Evolutionary conservation across 1,140 invertebrate species (phyloP).

Genomic region (Mycetomoellerius zeteki): DNA sequence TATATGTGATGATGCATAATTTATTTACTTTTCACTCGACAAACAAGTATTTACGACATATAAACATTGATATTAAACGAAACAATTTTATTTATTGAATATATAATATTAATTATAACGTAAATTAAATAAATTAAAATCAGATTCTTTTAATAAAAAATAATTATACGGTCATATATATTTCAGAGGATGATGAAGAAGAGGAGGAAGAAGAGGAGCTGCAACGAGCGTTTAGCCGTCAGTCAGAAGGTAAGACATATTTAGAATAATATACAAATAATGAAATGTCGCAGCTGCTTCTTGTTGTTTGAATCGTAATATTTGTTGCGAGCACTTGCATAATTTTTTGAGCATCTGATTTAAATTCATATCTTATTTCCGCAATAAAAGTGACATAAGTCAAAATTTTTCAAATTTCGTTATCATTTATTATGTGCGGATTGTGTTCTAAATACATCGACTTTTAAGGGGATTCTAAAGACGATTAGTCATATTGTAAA

Average conservation of each 20-base stretch:
- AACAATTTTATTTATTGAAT: background rate
- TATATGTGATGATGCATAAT: background rate
- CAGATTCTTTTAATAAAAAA: background rate
- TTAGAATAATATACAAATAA: background rate
- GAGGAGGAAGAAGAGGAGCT: conserved; percentile 82
- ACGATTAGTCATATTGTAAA: too few relatives aligned
- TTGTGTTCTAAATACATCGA: too few relatives aligned
- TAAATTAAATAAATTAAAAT: conserved; percentile 23
- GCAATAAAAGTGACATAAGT: too few relatives aligned
- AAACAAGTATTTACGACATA: background rate
- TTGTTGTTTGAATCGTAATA: background rate
- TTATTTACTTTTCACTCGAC: background rate
- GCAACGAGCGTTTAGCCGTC: conserved; percentile 80
- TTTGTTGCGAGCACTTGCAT: background rate
- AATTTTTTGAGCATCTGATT: background rate
- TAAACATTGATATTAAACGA: background rate
- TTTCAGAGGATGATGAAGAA: conserved; percentile 78
- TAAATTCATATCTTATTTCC: background rate
- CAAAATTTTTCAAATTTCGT: too few relatives aligned
- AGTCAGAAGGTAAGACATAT: conserved; percentile 78
- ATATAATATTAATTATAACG: background rate
- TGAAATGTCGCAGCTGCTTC: background rate
- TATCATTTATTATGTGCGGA: too few relatives aligned
- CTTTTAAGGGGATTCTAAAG: too few relatives aligned
- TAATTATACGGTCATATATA: background rate